Evolutionary conservation across 1,140 invertebrate genomes (phyloP), one percentile per base, ranked within the genome.

Genomic region (Ips typographus): DNA sequence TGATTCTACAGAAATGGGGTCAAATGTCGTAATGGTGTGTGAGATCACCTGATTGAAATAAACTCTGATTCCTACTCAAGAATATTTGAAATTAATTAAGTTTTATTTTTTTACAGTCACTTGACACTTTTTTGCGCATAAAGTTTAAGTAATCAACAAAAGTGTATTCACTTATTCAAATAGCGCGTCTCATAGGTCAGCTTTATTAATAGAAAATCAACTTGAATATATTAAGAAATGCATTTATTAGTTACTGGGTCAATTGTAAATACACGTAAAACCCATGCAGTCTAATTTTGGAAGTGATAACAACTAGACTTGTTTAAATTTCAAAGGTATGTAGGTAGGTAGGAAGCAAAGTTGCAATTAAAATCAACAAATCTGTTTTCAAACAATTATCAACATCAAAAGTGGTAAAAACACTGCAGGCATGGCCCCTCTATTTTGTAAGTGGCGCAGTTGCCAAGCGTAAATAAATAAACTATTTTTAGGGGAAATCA

Each of bases 301-400:
- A 22, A 22, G 22, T 22, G 22, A 22, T 22, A 22, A 22, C 22
- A 22, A 22, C 22, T 22, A 22, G 22, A 22, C 22, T 22, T 22
- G 22, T 22, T 22, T 22, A 22, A 22, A 22, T 22, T 22, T 22
- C 22, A 22, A 22, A 22, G 22, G 22, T 22, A 22, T 22, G 22
- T 22, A 0, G 22, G 53, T 56, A 38, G 4, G 7, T 38, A 36
- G 22, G 39, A 37, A 38, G 22, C 22, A 38, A 37, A 2, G 4
- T 8, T 38, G 39, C 39, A 56, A 1, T 37, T 39, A 56, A 56
- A 1, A 40, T 8, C 38, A 60, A 36, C 22, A 60, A 60, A 60
- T 60, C 58, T 60, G 43, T 60, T 60, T 60, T 60, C 43, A 60
- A 41, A 43, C 2, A 3, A 42, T 60, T 60, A 60, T 43, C 22